Evolutionary conservation across 1,140 invertebrate species (phyloP).

Genomic region (Schlechtendalia chinensis): DNA sequence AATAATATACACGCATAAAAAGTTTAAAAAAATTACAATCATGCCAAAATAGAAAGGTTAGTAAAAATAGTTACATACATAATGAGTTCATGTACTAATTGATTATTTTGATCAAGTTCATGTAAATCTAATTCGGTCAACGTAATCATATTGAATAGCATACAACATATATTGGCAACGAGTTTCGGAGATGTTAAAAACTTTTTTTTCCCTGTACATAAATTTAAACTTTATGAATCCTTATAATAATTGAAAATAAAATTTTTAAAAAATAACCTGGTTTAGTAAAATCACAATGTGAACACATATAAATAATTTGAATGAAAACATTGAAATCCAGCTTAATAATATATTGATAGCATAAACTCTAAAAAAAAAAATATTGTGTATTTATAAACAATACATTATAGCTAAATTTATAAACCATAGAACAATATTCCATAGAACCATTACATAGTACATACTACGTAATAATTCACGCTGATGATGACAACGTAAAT

Average conservation of each 20-base stretch:
- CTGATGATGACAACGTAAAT: too few species aligned
- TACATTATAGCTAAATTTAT: conserved; percentile 7
- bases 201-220: not conserved
- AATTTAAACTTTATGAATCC: too few species aligned
- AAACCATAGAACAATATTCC: too few species aligned
- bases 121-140: conserved; percentile 19
- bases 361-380: conserved; percentile 13
- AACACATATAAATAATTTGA: conserved; percentile 30
- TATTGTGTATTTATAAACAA: not conserved
- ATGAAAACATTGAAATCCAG: conserved; percentile 16
- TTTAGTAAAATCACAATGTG: conserved; percentile 9
- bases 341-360: conserved; percentile 23
- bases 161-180: conserved; percentile 41
- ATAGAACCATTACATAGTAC: too few species aligned
- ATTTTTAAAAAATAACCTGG: not conserved
- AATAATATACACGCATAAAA: not conserved
- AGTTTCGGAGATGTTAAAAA: conserved; percentile 34
- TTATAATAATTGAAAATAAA: not conserved
- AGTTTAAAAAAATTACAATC: too few species aligned
- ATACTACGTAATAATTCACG: too few species aligned
- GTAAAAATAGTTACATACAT: conserved; percentile 20
- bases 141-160: conserved; percentile 40
- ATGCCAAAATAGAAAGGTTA: not conserved
- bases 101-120: conserved; percentile 6
- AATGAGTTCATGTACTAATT: not conserved